phyloP scores from a whole-genome alignment of 2,113 vertebrate species.

The Zapus hudsonius region DNA sequence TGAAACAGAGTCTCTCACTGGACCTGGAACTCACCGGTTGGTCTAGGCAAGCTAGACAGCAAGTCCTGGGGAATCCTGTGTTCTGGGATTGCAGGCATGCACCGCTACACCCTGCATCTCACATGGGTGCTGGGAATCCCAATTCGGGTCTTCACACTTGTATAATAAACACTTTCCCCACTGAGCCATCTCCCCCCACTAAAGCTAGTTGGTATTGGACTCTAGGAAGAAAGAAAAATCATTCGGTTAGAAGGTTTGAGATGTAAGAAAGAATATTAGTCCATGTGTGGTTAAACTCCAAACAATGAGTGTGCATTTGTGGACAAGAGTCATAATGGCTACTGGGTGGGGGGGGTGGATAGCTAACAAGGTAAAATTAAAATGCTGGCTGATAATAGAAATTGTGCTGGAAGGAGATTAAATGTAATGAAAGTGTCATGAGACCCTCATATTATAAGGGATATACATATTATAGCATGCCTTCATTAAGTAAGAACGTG shows the following conservation, averaged over 20 bases:
- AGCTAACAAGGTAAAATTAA: not conserved
- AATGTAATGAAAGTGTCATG: not conserved
- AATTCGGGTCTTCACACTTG: too few species aligned
- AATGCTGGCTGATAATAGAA: not conserved
- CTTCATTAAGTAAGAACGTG: not conserved
- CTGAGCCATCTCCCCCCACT: too few species aligned
- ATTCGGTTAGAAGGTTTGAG: not conserved
- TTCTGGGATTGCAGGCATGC: too few species aligned
- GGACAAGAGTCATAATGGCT: too few species aligned
- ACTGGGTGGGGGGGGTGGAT: too few species aligned
- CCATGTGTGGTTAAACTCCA: not conserved
- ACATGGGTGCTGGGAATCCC: too few species aligned
- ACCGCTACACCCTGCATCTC: too few species aligned
- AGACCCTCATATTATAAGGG: not conserved
- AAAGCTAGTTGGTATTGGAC: not conserved
- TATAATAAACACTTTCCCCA: too few species aligned
- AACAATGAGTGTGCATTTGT: not conserved
- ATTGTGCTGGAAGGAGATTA: not conserved
- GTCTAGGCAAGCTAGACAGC: too few species aligned
- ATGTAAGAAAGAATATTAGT: not conserved
- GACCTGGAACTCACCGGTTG: too few species aligned
- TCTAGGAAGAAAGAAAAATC: slow-evolving; percentile 11
- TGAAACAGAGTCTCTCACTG: too few species aligned
- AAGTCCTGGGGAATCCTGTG: too few species aligned
- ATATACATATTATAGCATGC: not conserved